Evolutionary conservation across 1,140 invertebrate species (phyloP).

Genomic region (Sipha flava): DNA sequence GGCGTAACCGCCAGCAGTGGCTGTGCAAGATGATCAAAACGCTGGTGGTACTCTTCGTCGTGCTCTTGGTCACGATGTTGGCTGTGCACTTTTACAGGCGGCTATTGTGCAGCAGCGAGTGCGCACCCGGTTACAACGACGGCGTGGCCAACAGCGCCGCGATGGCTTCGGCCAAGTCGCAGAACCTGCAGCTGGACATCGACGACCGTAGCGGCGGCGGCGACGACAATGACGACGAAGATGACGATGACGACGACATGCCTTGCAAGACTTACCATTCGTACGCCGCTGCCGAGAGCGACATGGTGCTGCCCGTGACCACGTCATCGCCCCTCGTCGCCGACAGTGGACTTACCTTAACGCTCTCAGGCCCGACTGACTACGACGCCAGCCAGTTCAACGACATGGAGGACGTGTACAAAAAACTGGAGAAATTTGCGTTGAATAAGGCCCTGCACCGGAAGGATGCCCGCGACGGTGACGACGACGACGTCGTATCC

Average conservation of each 20-base stretch:
- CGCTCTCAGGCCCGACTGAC: too few species aligned
- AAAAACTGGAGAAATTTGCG: background rate
- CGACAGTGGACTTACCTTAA: too few species aligned
- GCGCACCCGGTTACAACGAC: too few species aligned
- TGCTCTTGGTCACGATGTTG: too few species aligned
- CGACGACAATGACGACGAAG: too few species aligned
- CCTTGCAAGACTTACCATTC: background rate
- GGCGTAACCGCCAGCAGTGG: background rate
- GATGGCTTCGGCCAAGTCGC: background rate
- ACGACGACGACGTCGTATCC: background rate
- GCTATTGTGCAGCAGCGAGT: too few species aligned
- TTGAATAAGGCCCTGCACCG: background rate
- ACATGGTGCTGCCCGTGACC: background rate
- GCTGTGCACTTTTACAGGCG: too few species aligned
- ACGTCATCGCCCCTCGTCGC: background rate
- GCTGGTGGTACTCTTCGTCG: accelerated
- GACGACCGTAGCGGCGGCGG: background rate
- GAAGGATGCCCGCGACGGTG: too few species aligned
- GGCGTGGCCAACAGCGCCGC: too few species aligned
- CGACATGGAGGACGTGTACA: too few species aligned
- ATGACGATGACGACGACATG: background rate
- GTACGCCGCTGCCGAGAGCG: background rate
- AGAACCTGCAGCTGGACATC: background rate
- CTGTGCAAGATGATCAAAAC: background rate
- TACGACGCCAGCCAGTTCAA: too few species aligned